These are phyloP conservation scores for Embidobia sp. DNA, from an alignment of 2,888 invertebrate species.

Conservation along the genomic window DNA sequence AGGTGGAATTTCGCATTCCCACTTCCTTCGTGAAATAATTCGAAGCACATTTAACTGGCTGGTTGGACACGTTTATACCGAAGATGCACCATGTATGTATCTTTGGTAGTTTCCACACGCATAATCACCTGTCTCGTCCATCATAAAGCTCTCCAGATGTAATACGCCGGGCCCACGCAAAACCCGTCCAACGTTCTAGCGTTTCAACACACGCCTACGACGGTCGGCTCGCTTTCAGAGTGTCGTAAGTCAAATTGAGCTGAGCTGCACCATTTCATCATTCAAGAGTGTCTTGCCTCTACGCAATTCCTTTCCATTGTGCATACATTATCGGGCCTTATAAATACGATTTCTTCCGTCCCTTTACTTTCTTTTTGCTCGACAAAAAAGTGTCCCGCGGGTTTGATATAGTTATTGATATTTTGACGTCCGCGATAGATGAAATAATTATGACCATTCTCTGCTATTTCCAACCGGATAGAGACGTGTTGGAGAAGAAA, in stretches of 20 bases:
- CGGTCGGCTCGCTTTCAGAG: slow-evolving; percentile 73
- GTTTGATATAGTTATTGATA: too few species aligned
- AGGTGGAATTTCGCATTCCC: slow-evolving; percentile 56
- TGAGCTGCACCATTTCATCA: slow-evolving; percentile 62
- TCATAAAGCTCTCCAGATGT: slow-evolving; percentile 78
- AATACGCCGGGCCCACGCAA: slow-evolving; percentile 79
- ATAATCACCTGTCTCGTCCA: slow-evolving; percentile 81
- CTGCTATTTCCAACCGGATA: too few species aligned
- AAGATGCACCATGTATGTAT: slow-evolving; percentile 49
- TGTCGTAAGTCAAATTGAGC: slow-evolving; percentile 78
- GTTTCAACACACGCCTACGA: slow-evolving; percentile 80
- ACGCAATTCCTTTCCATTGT: slow-evolving; percentile 25
- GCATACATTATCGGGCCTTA: slow-evolving; percentile 26
- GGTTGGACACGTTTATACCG: slow-evolving; percentile 49
- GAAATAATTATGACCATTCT: too few species aligned
- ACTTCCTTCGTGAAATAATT: slow-evolving; percentile 52
- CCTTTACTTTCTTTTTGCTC: background rate
- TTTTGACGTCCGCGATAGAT: too few species aligned
- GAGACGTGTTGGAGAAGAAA: too few species aligned
- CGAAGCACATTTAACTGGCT: slow-evolving; percentile 43
- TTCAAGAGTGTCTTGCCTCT: slow-evolving; percentile 33
- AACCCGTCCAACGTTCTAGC: slow-evolving; percentile 78
- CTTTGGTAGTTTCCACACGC: slow-evolving; percentile 78
- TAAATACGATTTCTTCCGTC: slow-evolving; percentile 19
- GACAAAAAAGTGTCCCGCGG: too few species aligned